Conservation (phyloP, 1,140 invertebrate genomes). For the Ips nitidus region DNA sequence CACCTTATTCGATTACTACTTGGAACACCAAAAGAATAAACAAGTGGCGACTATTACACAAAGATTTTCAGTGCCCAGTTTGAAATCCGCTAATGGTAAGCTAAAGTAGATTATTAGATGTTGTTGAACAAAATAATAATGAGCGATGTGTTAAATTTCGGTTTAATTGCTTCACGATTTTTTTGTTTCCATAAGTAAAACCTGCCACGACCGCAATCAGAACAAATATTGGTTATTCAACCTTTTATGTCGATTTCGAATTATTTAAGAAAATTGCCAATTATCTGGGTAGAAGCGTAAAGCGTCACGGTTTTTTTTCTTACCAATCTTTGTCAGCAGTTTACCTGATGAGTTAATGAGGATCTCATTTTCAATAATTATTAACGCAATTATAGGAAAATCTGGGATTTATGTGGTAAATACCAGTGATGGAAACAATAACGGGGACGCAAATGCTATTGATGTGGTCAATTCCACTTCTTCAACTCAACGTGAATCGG, state of each 20-base stretch:
- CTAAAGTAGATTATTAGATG: neutral
- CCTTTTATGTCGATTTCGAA: neutral
- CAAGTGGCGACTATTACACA: slow-evolving; percentile 31
- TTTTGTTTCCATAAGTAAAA: neutral
- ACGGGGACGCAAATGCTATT: slow-evolving; percentile 17
- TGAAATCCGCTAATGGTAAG: slow-evolving; percentile 41
- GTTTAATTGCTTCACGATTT: neutral
- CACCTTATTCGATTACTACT: slow-evolving; percentile 59
- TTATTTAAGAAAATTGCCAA: neutral
- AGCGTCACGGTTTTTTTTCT: neutral
- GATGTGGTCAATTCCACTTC: slow-evolving; percentile 12
- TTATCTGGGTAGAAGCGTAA: neutral
- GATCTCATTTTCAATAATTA: neutral
- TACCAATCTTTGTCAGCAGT: too few species aligned
- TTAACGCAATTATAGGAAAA: slow-evolving; percentile 35
- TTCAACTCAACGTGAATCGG: slow-evolving; percentile 22
- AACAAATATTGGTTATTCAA: slow-evolving; percentile 5
- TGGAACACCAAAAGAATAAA: slow-evolving; percentile 42
- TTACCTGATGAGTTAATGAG: too few species aligned
- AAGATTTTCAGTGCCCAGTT: slow-evolving; percentile 35
- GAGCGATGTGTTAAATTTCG: neutral
- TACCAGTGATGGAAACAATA: slow-evolving; percentile 37
- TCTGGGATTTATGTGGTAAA: slow-evolving; percentile 44
- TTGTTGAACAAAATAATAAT: neutral
- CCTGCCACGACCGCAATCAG: neutral